Evolutionary conservation across 2,797 vertebrate genomes (phyloP), one percentile per base, ranked within the genome.

Genomic region (Cephalopachus bancanus): DNA sequence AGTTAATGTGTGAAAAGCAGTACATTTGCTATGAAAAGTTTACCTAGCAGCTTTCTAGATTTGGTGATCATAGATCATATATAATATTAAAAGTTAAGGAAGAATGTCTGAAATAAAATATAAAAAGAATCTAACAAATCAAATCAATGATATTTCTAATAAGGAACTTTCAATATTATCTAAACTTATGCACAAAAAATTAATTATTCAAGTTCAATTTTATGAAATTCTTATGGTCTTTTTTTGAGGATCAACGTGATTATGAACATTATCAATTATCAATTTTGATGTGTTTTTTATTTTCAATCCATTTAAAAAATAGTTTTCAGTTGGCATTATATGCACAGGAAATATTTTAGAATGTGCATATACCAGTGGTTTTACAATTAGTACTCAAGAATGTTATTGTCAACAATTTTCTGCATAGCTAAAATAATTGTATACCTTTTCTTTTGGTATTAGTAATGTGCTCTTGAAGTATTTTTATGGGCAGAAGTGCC

Each of bases 1-100:
- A 3, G 81, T 97, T 81, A 97, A 75, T 59, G 89, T 30, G 86
- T 89, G 0, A 96, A 97, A 74, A 97, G 65, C 17, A 97, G 83
- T 72, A 94, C 1, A 19, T 94, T 93, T 95, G 12, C 28, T 91
- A 30, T 94, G 75, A 93, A 95, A 97, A 96, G 55, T 72, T 97
- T 28, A 94, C 67, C 30, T 93, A 86, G 16, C 11, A 83, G 30
- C 6, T n/a, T 83, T 91, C 69, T 71, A 76, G 14, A 79, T 85
- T 95, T 93, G 92, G 84, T 14, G 83, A 37, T 89, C 60, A 74
- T 74, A 89, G 76, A 94, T 62, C 19, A 10, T 93, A 51, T 81
- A 59, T 74, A 19, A 81, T 78, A 96, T 83, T 65, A 87, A 75
- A 81, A 64, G 55, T 76, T 92, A 90, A 85, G 67, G 28, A 93